Percentiles rank a stretch among this genome's conserved stretches.
Conservation (phyloP, 1,140 invertebrate species). For the Oscheius sp. region DNA sequence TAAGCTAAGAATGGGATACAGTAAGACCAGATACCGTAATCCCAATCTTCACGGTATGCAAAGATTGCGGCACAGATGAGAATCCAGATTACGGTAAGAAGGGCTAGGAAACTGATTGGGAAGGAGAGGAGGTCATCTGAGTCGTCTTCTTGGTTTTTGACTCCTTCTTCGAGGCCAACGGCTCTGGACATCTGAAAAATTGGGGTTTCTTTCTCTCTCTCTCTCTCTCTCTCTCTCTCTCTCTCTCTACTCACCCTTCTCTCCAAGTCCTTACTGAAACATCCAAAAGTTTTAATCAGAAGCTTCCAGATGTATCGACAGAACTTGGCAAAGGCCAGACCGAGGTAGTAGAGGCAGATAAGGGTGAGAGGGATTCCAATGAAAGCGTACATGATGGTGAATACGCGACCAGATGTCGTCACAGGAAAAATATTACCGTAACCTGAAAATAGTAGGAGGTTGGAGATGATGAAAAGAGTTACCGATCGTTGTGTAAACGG, state of each 20-base stretch:
- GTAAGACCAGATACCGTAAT: constrained; percentile 13
- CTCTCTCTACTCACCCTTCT: constrained; percentile 17
- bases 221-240: no score
- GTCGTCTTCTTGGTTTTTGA: not conserved
- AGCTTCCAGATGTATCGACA: constrained; percentile 27
- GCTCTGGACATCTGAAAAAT: constrained; percentile 24
- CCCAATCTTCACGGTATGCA: constrained; percentile 15
- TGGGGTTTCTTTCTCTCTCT: no score
- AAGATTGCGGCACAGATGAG: constrained; percentile 24
- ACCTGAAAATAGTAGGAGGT: not conserved
- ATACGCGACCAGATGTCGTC: constrained; percentile 10
- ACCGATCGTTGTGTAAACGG: constrained; percentile 48
- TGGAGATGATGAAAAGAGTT: not conserved
- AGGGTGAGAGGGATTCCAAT: constrained; percentile 36
- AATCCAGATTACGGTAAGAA: constrained; percentile 31
- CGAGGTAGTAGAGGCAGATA: constrained; percentile 31
- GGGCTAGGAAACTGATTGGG: constrained; percentile 22
- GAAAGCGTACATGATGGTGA: constrained; percentile 31
- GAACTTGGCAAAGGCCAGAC: constrained; percentile 22
- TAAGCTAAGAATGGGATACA: not conserved
- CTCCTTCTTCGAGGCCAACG: constrained; percentile 12
- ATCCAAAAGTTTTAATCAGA: constrained; percentile 11
- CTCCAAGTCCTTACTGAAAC: constrained; percentile 28
- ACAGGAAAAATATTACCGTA: constrained; percentile 28
- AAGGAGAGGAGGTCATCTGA: constrained; percentile 29